Evolutionary conservation across 1,140 invertebrate species (phyloP), one percentile per base, ranked within the genome.

Genomic region (Bombus fervidus): DNA sequence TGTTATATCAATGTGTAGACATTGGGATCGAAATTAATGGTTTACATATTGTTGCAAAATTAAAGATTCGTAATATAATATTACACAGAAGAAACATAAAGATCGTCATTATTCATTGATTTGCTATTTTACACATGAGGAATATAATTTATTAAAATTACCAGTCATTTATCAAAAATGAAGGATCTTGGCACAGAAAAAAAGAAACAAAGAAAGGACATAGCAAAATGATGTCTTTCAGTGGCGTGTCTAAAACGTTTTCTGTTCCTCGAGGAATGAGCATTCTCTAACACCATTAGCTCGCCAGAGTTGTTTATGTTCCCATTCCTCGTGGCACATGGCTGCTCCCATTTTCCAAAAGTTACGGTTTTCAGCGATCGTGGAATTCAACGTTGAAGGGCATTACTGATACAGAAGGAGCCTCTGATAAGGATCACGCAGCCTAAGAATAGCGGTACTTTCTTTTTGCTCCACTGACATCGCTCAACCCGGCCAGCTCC

Each of bases 371-470:
- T 83, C 81, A 80, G 10, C 66, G 83, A 8, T 43, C 25, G 53
- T 73, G 57, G 74, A 69, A 77, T 89, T 72, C 66, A 34, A 66
- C 62, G 66, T 82, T 89, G 88, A 89, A 87, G 73, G 57, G 69
- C 68, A 91, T 91, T 89, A 89, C 87, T 76, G 86, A 90, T 91
- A 87, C 78, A 91, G 88, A 83, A 86, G 83, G 81, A 85, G 75
- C 34, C 3, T 43, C 8, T 59, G 90, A 91, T 91, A 87, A 83
- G 43, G 15, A 91, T 91, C 90, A 22, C 22, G 53, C 25, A 31
- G 31, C 82, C 74, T 86, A 89, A 90, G 85, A 91, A 89, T 91
- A 91, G 89, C 91, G 91, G 91, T 91, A 90, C 91, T 91, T 91
- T 91, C 90, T 78, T 91, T 91, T 91, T 87, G 86, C 75, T 90